These are phyloP conservation scores for Aplodontia rufa DNA, from an alignment of 2,113 vertebrate genomes.

Conservation along the genomic window DNA sequence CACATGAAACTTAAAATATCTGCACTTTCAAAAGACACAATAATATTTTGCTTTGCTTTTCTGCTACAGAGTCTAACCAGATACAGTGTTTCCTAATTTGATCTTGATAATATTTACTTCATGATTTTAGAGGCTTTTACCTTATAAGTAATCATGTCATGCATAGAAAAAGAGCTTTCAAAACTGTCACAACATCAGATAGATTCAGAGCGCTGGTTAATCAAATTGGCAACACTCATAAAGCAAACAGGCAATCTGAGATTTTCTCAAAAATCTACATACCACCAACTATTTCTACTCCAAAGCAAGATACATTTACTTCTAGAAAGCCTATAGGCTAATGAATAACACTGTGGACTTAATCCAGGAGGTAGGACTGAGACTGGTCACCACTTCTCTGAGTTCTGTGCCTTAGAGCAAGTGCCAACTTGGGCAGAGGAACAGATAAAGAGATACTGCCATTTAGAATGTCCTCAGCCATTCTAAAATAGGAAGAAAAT, in stretches of 20 bases:
- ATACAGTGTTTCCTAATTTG: neutral
- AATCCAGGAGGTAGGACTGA: neutral
- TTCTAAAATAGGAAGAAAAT: neutral
- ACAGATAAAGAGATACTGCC: neutral
- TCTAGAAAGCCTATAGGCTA: neutral
- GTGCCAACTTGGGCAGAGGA: fast-evolving
- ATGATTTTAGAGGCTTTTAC: conserved; percentile 3
- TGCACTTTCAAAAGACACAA: neutral
- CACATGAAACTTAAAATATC: conserved; percentile 32
- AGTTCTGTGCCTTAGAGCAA: neutral
- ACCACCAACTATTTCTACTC: neutral
- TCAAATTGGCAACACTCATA: neutral
- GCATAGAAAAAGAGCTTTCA: neutral
- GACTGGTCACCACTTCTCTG: neutral
- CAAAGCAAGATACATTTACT: neutral
- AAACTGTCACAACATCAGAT: neutral
- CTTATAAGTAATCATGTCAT: neutral
- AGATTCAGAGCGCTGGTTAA: neutral
- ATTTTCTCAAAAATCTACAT: neutral
- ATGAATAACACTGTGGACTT: neutral
- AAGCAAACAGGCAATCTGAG: neutral
- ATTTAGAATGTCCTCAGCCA: fast-evolving
- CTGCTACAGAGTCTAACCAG: neutral
- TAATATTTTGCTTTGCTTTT: neutral
- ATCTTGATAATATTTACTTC: neutral